Conservation (phyloP, 2,888 invertebrate species). For the Melieria crassipennis region DNA sequence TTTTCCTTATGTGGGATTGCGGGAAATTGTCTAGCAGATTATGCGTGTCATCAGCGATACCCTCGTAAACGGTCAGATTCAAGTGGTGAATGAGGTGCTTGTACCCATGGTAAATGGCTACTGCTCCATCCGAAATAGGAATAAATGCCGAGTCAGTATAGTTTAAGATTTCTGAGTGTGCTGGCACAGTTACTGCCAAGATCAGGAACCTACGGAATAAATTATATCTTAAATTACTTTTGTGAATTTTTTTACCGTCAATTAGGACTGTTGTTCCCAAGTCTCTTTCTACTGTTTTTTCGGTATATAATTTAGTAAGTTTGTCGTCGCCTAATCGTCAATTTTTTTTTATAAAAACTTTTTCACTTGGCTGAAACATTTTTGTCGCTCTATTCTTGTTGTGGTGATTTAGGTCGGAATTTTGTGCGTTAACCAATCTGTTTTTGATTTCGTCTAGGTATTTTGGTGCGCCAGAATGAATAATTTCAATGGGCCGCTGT, state of each 20-base stretch:
- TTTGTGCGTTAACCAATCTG: background rate
- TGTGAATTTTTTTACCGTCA: conserved; percentile 15
- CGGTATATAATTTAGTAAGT: conserved; percentile 8
- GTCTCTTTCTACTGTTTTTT: conserved; percentile 7
- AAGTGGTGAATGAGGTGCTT: background rate
- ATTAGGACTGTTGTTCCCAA: conserved; percentile 13
- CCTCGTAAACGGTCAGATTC: background rate
- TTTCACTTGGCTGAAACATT: background rate
- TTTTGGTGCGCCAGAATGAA: conserved; percentile 6
- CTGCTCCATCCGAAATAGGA: background rate
- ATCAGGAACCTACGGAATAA: background rate
- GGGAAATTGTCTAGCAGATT: background rate
- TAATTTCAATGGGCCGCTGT: conserved; percentile 6
- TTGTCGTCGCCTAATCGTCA: background rate
- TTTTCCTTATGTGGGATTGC: background rate
- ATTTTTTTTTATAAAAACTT: conserved; percentile 16
- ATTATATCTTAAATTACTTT: conserved; percentile 8
- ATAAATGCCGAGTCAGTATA: conserved; percentile 12
- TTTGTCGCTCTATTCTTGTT: background rate
- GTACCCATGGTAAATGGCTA: background rate
- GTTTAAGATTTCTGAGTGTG: conserved; percentile 2
- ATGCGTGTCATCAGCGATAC: background rate
- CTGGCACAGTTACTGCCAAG: background rate
- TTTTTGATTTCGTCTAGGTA: conserved; percentile 8
- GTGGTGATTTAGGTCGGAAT: background rate